phyloP scores from a whole-genome alignment of 2,888 invertebrate genomes.

The Torymus texanus region DNA sequence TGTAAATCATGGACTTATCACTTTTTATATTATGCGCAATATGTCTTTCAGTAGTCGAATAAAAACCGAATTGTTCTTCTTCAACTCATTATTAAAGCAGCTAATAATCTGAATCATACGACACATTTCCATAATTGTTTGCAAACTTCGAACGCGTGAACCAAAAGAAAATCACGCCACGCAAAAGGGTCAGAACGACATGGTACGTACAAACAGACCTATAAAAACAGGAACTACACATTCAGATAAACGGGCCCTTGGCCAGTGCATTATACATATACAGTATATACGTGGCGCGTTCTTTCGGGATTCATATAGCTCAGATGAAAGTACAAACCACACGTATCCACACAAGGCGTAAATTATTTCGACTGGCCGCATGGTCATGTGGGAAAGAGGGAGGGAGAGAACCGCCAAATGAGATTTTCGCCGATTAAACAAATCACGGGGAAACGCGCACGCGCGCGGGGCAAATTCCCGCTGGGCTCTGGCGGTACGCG shows the following conservation, averaged over 20 bases:
- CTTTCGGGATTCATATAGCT: slow-evolving; percentile 41
- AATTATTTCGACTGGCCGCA: slow-evolving; percentile 42
- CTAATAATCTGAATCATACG: too few relatives aligned
- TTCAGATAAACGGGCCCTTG: slow-evolving; percentile 2
- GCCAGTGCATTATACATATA: background rate
- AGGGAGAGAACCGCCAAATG: slow-evolving; percentile 20
- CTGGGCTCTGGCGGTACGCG: background rate
- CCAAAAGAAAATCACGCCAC: too few relatives aligned
- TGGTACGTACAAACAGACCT: background rate
- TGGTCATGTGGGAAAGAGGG: background rate
- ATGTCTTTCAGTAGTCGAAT: too few relatives aligned
- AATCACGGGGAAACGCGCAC: slow-evolving; percentile 40
- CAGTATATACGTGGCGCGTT: background rate
- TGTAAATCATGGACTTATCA: too few relatives aligned
- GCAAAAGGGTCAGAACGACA: slow-evolving; percentile 3
- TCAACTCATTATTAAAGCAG: too few relatives aligned
- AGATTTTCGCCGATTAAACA: slow-evolving; percentile 51
- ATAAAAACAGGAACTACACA: background rate
- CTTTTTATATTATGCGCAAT: too few relatives aligned
- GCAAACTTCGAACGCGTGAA: too few relatives aligned
- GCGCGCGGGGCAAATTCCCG: slow-evolving; percentile 9
- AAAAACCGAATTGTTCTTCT: too few relatives aligned
- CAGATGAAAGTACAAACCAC: slow-evolving; percentile 7
- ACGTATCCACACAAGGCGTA: background rate
- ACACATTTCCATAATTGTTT: too few relatives aligned